Evolutionary conservation across 2,797 vertebrate species (phyloP).

Genomic region (Sebastiscus albofasciatus): DNA sequence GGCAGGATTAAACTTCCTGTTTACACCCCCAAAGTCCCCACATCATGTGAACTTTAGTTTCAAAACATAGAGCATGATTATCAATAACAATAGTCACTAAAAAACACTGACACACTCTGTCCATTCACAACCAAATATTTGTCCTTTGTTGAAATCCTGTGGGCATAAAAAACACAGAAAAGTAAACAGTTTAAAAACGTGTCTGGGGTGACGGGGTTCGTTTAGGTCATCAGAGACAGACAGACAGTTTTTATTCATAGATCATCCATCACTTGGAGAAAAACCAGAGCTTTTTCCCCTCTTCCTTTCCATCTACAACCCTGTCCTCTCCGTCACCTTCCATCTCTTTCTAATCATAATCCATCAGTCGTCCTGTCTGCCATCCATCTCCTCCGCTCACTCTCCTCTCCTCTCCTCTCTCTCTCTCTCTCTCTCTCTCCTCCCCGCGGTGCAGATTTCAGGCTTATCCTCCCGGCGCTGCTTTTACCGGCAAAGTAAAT

Average conservation of each 20-base stretch:
- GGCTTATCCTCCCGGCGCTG: not conserved
- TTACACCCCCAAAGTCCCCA: not conserved
- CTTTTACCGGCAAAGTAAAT: conserved; percentile 20
- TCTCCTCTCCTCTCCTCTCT: not conserved
- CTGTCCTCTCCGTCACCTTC: conserved; percentile 17
- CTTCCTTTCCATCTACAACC: not conserved
- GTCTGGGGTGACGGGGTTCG: not conserved
- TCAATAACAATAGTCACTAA: not conserved
- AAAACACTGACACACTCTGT: not conserved
- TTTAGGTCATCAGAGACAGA: not conserved
- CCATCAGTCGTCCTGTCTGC: conserved; percentile 4
- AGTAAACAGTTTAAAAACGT: not conserved
- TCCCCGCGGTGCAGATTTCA: not conserved
- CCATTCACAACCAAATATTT: not conserved
- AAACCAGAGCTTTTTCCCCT: not conserved
- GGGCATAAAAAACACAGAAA: not conserved
- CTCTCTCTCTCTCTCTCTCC: not conserved
- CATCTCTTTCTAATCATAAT: not conserved
- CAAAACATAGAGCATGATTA: not conserved
- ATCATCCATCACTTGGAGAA: not conserved
- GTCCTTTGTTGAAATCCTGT: not conserved
- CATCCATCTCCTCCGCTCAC: not conserved
- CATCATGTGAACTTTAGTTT: not conserved
- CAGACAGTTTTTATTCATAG: not conserved
- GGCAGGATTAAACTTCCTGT: not conserved